Percentiles rank a stretch among this genome's conserved stretches.
phyloP scores from a whole-genome alignment of 2,113 vertebrate genomes.

The Pelvicachromis taeniatus region DNA sequence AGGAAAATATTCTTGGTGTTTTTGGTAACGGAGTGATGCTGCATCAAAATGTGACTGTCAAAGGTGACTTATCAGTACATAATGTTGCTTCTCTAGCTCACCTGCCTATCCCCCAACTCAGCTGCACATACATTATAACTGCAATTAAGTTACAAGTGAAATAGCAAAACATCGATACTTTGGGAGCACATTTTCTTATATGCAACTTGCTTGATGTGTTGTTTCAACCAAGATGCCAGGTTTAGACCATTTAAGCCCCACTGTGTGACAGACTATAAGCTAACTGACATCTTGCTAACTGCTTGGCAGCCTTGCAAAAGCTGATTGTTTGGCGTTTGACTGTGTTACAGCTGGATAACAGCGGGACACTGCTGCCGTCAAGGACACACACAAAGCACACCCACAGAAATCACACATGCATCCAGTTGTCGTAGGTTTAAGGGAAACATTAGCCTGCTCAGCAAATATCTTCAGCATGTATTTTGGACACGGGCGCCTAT shows the following conservation, averaged over 20 bases:
- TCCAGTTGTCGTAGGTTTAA: background rate
- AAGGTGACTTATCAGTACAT: fast-evolving
- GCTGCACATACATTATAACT: background rate
- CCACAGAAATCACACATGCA: background rate
- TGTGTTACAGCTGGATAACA: slow-evolving; percentile 40
- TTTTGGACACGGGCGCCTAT: background rate
- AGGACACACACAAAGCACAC: slow-evolving; percentile 25
- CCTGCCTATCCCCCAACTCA: background rate
- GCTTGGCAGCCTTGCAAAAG: slow-evolving; percentile 20
- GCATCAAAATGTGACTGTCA: background rate
- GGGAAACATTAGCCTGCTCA: slow-evolving; percentile 1
- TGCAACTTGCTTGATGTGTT: background rate
- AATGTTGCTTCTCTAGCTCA: background rate
- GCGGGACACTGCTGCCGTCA: slow-evolving; percentile 34
- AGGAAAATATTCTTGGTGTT: background rate
- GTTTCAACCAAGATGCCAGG: background rate
- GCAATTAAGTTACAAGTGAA: background rate
- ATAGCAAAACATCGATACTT: background rate
- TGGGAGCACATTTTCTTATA: background rate
- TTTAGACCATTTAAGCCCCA: background rate
- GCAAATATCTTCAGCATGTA: background rate
- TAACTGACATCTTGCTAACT: slow-evolving; percentile 29
- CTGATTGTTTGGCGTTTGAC: slow-evolving; percentile 40
- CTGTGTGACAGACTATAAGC: background rate
- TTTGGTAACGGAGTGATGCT: background rate